Evolutionary conservation across 2,888 invertebrate genomes (phyloP), one percentile per base, ranked within the genome.

Genomic region (Microctonus brassicae): DNA sequence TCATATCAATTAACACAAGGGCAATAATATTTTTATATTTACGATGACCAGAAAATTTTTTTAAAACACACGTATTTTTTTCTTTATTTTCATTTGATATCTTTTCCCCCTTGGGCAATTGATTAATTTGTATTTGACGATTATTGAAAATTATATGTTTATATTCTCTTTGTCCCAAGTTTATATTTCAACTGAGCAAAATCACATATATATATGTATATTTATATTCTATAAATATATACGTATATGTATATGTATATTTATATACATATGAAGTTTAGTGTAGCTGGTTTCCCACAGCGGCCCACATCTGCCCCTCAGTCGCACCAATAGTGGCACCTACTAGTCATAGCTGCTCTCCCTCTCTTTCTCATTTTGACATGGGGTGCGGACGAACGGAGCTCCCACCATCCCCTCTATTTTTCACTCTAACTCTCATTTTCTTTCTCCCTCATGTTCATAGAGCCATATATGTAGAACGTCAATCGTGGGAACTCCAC

Each of bases 401-500:
- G 52, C 67, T 29, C 42, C 60, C 33, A 29, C 72, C 72, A 63
- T 65, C 70, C 62, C 67, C 42, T 33, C 55, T 63, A 52, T 66
- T 61, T 66, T 61, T 71, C 63, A 36, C 39, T 69, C 73, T 63
- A 63, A 26, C 72, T 69, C 68, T 52, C 62, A 39, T 61, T 29
- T 22, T 64, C 65, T 58, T 20, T 34, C 60, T 55, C 61, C 64
- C 62, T 24, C 63, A 36, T 34, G 34, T 20, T 22, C 11, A 29
- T 20, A 52, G 55, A 13, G 24, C 39, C 22, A 24, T 52, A 65
- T 52, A 26, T 65, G 68, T 71, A 72, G 71, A 20, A 71, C 78
- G 73, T 86, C 86, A 85, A 83, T 86, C 87, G 86, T 88, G 88
- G 88, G 86, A 87, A 85, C 84, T 82, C 74, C 78, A 84, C 83